Base-by-base conservation (phyloP, 2,888 invertebrate genomes). In the Lottia scabra region DNA sequence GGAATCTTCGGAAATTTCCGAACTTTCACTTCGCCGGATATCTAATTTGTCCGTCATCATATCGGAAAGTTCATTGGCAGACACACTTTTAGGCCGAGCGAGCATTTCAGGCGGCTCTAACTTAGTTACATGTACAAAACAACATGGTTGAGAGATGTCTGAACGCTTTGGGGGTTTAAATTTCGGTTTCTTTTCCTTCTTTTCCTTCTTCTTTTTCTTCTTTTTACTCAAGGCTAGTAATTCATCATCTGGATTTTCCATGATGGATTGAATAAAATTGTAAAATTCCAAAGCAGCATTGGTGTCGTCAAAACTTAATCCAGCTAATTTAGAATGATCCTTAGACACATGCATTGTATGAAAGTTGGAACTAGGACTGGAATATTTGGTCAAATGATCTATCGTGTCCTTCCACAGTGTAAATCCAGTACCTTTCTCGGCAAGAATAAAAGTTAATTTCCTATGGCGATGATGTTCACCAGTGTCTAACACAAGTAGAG, bases 121-220 rank as follows among this genome's bases (percentile, higher is more conserved):
- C 82, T 93, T 94, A 68, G 94, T 95, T 77, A 95, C 93, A 88
- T 95, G 95, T 82, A 94, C 94, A 89, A 95, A 95, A 86, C 94
- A 94, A 87, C 95, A 95, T 0, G 95, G 95, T 87, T 93, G 93
- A 65, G 95, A 95, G 80, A 95, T 95, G 89, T 95, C 94, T 74
- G 93, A 93, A 88, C 95, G 95, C 67, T 93, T 93, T 26, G 95
- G 95, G 75, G 94, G 89, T 63, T 88, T 89, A 73, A 86, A 85
- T 80, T 89, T 89, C 64, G 26, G 56, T 72, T 84, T 75, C 73
- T 83, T 79, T 76, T 83, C 85, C 71, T 79, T 74, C 63, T 80
- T 74, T 63, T 74, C 75, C 66, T 83, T 81, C 62, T 80, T 77
- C 56, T 79, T 78, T 69, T 83, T 81, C 68, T 84, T 86, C 71